phyloP scores from a whole-genome alignment of 2,888 invertebrate genomes.

The Glaucopsyche alexis region DNA sequence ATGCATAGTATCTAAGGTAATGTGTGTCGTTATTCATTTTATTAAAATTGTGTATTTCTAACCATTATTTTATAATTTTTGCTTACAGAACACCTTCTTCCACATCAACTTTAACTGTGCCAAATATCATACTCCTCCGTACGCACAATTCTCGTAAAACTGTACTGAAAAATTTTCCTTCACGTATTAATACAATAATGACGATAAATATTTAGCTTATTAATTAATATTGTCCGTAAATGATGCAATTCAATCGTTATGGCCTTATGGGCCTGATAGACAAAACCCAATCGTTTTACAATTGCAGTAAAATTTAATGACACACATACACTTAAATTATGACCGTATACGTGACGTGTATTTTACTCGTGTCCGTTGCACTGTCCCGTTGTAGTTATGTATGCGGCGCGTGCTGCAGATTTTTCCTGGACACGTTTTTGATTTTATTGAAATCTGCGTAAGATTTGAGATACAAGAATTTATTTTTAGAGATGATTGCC shows the following conservation, averaged over 20 bases:
- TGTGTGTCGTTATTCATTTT: too few species aligned
- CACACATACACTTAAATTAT: slow-evolving; percentile 8
- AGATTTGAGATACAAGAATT: neutral
- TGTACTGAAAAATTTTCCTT: too few species aligned
- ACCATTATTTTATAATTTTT: too few species aligned
- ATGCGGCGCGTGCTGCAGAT: slow-evolving; percentile 2
- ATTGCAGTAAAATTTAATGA: slow-evolving; percentile 26
- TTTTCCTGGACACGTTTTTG: slow-evolving; percentile 7
- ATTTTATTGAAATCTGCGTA: neutral
- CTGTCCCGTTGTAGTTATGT: neutral
- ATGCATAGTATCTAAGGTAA: too few species aligned
- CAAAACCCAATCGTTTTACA: slow-evolving; percentile 10
- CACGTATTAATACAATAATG: too few species aligned
- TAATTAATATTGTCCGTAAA: neutral
- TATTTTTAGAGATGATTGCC: too few species aligned
- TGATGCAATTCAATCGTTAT: neutral
- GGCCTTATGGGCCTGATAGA: neutral
- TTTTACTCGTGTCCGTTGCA: slow-evolving; percentile 9
- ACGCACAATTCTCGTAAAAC: too few species aligned
- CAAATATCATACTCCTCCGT: too few species aligned
- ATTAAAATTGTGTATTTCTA: too few species aligned
- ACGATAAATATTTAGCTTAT: neutral
- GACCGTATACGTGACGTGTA: neutral
- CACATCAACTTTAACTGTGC: too few species aligned
- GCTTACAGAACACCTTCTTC: too few species aligned